phyloP scores from a whole-genome alignment of 2,797 vertebrate species.

The Phyllotis vaccarum region DNA sequence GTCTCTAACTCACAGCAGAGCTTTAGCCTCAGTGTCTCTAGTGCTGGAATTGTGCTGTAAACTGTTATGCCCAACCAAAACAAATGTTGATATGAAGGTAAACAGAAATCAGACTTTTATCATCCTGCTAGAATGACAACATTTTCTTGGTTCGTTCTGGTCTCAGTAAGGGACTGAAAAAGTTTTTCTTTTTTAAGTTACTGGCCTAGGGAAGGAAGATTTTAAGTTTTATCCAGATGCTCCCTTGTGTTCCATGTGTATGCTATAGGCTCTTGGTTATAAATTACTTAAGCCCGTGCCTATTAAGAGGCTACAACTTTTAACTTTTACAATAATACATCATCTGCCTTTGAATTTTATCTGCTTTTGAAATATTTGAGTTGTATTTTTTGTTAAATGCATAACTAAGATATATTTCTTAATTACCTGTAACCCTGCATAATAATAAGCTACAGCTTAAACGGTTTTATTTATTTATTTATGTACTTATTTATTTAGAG shows the following conservation, averaged over 20 bases:
- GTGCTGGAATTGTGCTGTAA: neutral
- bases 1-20: neutral
- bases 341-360: neutral
- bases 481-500: neutral
- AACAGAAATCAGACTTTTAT: neutral
- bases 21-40: neutral
- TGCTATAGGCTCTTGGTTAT: neutral
- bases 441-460: neutral
- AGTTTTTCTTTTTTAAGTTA: neutral
- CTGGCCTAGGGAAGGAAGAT: neutral
- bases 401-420: neutral
- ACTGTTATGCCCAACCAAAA: neutral
- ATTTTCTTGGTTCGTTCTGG: neutral
- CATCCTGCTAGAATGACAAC: neutral
- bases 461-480: neutral
- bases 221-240: neutral
- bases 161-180: neutral
- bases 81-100: neutral
- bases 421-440: neutral
- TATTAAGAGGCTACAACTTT: neutral
- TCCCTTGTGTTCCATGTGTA: neutral
- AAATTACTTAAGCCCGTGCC: neutral
- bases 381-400: neutral
- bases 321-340: neutral
- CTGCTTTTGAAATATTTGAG: neutral